Conservation (phyloP, 1,140 invertebrate genomes). For the Oncopeltus fasciatus region DNA sequence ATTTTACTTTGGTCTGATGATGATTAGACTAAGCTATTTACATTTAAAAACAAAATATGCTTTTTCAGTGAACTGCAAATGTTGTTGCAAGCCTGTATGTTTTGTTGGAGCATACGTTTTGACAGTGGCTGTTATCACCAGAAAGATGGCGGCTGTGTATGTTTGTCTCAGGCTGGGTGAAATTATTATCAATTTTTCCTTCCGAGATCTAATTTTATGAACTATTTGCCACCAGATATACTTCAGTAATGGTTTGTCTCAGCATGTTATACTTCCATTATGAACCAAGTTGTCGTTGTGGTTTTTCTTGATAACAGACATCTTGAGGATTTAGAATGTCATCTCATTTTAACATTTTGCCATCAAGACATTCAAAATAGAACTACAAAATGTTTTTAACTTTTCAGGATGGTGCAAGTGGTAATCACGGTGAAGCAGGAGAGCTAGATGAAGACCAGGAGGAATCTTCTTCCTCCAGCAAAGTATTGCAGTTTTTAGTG, state of each 20-base stretch:
- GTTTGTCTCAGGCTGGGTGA: constrained; percentile 10
- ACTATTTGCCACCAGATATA: no score
- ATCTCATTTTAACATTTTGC: neutral
- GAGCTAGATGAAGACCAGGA: constrained; percentile 14
- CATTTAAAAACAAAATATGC: no score
- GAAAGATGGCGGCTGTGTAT: constrained; percentile 9
- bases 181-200: constrained; percentile 15
- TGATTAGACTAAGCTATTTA: no score
- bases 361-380: neutral
- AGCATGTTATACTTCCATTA: no score
- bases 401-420: neutral
- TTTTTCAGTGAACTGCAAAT: no score
- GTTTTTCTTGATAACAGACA: neutral
- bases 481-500: neutral
- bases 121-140: neutral
- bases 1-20: no score
- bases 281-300: no score
- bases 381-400: neutral
- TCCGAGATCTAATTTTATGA: constrained; percentile 10
- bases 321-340: neutral
- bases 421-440: neutral
- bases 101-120: no score
- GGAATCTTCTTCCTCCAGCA: constrained; percentile 13
- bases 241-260: neutral
- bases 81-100: no score